phyloP scores from a whole-genome alignment of 2,888 invertebrate genomes.

The Danaus chrysippus region DNA sequence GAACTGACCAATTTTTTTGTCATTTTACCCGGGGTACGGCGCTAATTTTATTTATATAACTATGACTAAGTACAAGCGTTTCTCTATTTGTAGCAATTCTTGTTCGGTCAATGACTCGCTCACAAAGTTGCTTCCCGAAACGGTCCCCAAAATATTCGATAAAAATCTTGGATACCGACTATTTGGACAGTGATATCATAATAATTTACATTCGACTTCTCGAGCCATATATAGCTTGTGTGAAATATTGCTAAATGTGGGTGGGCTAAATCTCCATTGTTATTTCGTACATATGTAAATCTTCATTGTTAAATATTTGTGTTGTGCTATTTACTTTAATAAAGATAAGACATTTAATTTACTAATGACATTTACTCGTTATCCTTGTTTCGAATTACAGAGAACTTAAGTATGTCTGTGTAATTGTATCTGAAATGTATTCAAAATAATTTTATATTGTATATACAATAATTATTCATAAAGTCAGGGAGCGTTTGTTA shows the following conservation, averaged over 20 bases:
- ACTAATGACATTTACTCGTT: no score
- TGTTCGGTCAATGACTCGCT: constrained; percentile 33
- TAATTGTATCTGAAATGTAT: no score
- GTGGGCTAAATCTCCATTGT: constrained; percentile 5
- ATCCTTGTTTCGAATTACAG: no score
- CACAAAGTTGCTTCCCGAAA: constrained; percentile 27
- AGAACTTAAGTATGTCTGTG: no score
- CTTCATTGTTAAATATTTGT: no score
- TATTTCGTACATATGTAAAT: no score
- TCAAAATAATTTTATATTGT: no score
- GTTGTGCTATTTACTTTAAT: no score
- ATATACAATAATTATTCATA: no score
- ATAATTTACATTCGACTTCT: constrained; percentile 61
- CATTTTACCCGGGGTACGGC: constrained; percentile 36
- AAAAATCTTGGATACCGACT: constrained; percentile 24
- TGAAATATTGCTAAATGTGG: constrained; percentile 17
- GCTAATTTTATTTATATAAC: constrained; percentile 39
- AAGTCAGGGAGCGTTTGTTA: no score
- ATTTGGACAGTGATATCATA: constrained; percentile 60
- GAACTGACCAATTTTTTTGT: constrained; percentile 34
- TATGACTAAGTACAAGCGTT: constrained; percentile 34
- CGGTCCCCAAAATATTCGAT: constrained; percentile 19
- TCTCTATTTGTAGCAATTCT: constrained; percentile 35
- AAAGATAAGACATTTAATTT: no score
- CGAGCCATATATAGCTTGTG: constrained; percentile 38